These are phyloP conservation scores for Desmophyllum pertusum DNA, from an alignment of 92 coral and sea anemone genomes.

Conservation along the genomic window DNA sequence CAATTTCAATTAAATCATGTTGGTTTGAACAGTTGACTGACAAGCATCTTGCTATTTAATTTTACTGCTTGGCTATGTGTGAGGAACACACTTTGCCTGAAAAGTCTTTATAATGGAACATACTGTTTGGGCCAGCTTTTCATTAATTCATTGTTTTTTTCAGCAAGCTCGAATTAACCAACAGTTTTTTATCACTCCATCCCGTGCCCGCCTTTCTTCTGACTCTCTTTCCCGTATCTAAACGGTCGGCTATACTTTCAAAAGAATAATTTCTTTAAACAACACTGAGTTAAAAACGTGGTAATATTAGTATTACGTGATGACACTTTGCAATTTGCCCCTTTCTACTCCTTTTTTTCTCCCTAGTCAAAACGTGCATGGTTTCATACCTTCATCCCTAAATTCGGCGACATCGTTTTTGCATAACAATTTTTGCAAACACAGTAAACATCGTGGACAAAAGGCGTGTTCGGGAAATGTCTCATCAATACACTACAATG, in stretches of 20 bases:
- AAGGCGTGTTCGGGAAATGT: not conserved
- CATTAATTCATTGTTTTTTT: not conserved
- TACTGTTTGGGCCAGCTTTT: not conserved
- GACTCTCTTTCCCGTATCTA: too few species aligned
- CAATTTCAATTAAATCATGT: not conserved
- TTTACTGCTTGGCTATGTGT: too few species aligned
- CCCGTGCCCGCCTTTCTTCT: too few species aligned
- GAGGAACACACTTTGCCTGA: not conserved
- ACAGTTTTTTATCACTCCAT: not conserved
- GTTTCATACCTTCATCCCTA: too few species aligned
- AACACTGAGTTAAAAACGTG: too few species aligned
- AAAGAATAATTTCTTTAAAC: too few species aligned
- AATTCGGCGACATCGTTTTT: not conserved
- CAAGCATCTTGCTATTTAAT: not conserved
- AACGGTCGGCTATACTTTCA: too few species aligned
- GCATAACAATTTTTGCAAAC: not conserved
- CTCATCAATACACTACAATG: not conserved
- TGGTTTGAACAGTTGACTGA: not conserved
- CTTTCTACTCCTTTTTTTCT: too few species aligned
- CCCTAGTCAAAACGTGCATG: too few species aligned
- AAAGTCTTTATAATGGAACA: not conserved
- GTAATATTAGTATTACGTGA: too few species aligned
- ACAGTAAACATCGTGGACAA: not conserved
- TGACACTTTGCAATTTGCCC: too few species aligned
- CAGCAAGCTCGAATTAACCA: not conserved